Conservation (phyloP, 2,113 vertebrate species). For the Peromyscus maniculatus region DNA sequence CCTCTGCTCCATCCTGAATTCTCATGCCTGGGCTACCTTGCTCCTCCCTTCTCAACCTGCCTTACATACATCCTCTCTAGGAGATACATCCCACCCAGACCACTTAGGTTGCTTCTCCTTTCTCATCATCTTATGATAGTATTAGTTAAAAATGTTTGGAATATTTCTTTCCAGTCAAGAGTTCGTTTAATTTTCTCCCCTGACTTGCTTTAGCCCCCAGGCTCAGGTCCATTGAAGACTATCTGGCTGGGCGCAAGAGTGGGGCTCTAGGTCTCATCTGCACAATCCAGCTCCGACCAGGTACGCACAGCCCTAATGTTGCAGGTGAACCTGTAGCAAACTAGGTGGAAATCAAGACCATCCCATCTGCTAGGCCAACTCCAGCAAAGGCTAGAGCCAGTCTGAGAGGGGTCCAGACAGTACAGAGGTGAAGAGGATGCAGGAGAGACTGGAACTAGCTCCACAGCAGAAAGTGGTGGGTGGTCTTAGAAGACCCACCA, state of each 20-base stretch:
- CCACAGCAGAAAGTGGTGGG: too few species aligned
- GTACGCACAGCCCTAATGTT: background rate
- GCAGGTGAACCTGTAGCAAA: background rate
- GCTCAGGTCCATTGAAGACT: background rate
- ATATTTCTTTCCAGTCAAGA: background rate
- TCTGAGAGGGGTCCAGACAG: background rate
- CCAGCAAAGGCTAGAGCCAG: background rate
- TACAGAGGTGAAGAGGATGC: background rate
- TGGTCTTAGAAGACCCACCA: background rate
- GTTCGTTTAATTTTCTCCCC: background rate
- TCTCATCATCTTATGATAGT: background rate
- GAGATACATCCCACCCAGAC: background rate
- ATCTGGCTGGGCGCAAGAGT: background rate
- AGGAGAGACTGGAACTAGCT: background rate
- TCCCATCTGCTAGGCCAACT: background rate
- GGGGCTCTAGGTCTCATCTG: background rate
- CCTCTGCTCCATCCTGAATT: background rate
- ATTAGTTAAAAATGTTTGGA: background rate
- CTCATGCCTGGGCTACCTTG: background rate
- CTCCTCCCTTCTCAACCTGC: background rate
- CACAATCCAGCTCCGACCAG: background rate
- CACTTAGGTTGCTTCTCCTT: background rate
- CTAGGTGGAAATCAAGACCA: background rate
- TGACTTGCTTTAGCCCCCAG: background rate
- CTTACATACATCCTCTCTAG: background rate